Evolutionary conservation across 2,797 vertebrate genomes (phyloP).

Genomic region (Schizopygopsis malacanthus): DNA sequence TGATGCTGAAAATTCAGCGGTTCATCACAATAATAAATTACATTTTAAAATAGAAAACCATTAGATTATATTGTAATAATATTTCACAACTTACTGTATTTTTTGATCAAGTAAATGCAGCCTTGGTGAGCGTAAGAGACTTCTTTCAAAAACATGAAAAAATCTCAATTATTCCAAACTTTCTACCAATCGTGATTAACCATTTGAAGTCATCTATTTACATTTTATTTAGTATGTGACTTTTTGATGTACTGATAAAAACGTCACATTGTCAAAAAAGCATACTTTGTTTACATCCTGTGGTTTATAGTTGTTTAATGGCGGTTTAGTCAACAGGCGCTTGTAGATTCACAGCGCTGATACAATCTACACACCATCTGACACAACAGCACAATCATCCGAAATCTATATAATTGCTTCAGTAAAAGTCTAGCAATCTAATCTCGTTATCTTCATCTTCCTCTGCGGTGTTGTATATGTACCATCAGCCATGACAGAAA

Average conservation of each 20-base stretch:
- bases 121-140: neutral
- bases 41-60: neutral
- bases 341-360: neutral
- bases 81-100: neutral
- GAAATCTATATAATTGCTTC: neutral
- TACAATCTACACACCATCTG: constrained; percentile 29
- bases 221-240: neutral
- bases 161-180: neutral
- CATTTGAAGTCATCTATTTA: neutral
- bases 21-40: neutral
- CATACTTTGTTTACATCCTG: constrained; percentile 12
- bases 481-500: neutral
- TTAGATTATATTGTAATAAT: neutral
- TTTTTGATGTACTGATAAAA: constrained; percentile 1
- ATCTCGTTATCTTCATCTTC: constrained; percentile 24
- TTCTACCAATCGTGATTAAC: neutral
- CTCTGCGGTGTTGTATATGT: constrained; percentile 27
- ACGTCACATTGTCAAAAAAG: neutral
- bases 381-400: neutral
- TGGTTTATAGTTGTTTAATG: constrained; percentile 44
- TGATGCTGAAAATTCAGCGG: neutral
- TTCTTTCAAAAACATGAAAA: neutral
- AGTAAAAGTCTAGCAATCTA: constrained; percentile 1
- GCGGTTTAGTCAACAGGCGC: constrained; percentile 6
- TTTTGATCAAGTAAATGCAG: neutral